These are phyloP conservation scores for mouse (Mus musculus) DNA, from an alignment of 2,113 vertebrate genomes.

Conservation along the genomic window DNA sequence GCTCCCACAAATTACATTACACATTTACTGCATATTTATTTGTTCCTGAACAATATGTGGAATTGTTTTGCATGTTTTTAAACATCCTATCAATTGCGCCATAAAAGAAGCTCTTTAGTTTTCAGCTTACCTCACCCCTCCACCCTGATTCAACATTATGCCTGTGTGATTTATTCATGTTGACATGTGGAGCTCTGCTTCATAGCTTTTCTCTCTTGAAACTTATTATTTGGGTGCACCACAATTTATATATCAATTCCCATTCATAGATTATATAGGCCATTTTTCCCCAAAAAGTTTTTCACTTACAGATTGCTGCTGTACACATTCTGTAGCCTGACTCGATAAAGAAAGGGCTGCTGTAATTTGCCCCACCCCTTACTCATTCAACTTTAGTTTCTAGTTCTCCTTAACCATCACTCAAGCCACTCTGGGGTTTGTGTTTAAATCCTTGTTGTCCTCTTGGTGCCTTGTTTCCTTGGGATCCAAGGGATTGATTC, in stretches of 20 bases:
- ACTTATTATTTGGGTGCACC: slow-evolving; percentile 42
- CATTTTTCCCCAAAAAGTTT: background rate
- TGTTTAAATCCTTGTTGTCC: background rate
- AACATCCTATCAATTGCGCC: slow-evolving; percentile 29
- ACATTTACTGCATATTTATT: background rate
- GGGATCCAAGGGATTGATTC: background rate
- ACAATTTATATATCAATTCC: slow-evolving; percentile 44
- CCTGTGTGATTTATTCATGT: slow-evolving; percentile 43
- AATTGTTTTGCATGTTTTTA: slow-evolving; percentile 46
- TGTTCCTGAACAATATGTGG: slow-evolving; percentile 22
- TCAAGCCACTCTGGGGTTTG: background rate
- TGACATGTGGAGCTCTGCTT: slow-evolving; percentile 39
- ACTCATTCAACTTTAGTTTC: background rate
- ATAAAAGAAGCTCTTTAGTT: slow-evolving; percentile 49
- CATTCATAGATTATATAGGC: background rate
- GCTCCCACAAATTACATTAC: background rate
- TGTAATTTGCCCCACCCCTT: accelerated
- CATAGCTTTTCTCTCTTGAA: slow-evolving; percentile 48
- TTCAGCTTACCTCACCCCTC: background rate
- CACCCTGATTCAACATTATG: background rate
- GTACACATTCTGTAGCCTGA: background rate
- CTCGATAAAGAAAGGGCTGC: accelerated
- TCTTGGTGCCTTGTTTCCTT: background rate
- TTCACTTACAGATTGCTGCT: background rate
- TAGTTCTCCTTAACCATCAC: background rate